Evolutionary conservation across 2,888 invertebrate species (phyloP), one percentile per base, ranked within the genome.

Genomic region (Diaprepes abbreviatus): DNA sequence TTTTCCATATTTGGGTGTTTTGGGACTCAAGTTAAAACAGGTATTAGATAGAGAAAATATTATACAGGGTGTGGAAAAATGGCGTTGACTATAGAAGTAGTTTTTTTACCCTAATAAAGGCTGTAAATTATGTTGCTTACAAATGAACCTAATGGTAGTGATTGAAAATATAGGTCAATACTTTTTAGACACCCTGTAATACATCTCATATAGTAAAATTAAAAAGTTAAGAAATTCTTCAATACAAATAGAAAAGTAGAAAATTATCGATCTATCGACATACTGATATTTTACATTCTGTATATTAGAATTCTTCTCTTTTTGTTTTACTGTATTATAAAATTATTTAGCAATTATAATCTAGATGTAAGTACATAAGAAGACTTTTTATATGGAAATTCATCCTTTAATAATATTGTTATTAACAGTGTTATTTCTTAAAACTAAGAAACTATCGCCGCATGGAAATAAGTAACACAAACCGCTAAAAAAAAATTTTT

Each of bases 11-110:
- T 58, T 69, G 63, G 50, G 57, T 70, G 59, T 64, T 36, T 40
- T 33, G 70, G 70, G 70, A 70, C 70, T 60, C 70, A 70, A 69
- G 43, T 65, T 59, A 45, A 65, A 70, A 65, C 66, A 70, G 70
- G 60, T 70, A 70, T 65, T 70, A 64, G 58, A 64, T 62, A 67
- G 45, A 52, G 19, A 52, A 66, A 62, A 54, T 62, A 60, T 19
- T 16, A 40, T 45, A 67, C 45, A 36, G 67, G 59, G 45, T 57
- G 58, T 66, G 77, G 78, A 58, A 58, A 43, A 43, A 43, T 14
- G 7, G 10, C 43, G 14, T 54, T 35, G 36, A 54, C 55, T 16
- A 24, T 24, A 58, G n/a, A 31, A 24, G 55, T 64, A 66, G 66
- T 48, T 66, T 66, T 58, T 65, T 58, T 58, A 57, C 66, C 58